Conservation (phyloP, 2,888 invertebrate species). For the Synanthedon vespiformis region DNA sequence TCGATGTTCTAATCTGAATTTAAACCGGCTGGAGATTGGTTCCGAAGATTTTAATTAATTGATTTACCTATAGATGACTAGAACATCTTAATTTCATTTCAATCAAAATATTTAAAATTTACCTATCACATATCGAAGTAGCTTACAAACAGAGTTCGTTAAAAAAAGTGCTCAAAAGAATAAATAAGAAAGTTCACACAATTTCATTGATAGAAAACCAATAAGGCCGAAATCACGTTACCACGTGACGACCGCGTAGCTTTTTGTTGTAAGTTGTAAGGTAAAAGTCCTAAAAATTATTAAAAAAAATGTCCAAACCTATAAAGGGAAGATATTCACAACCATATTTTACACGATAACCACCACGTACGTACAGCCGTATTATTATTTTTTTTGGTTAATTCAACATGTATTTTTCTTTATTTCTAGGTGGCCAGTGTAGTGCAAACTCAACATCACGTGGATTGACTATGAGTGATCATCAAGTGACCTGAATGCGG, state of each 20-base stretch:
- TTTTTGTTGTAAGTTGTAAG: neutral
- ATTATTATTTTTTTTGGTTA: neutral
- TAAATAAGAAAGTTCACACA: no score
- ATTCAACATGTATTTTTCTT: neutral
- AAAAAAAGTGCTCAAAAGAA: no score
- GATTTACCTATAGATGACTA: neutral
- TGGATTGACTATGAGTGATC: neutral
- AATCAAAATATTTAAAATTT: no score
- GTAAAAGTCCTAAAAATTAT: neutral
- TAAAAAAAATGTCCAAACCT: neutral
- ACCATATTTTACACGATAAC: neutral
- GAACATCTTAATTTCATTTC: no score
- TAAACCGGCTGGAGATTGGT: conserved; percentile 19
- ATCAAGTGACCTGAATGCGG: conserved; percentile 38
- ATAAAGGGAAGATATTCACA: neutral
- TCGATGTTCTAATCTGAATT: conserved; percentile 29
- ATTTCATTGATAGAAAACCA: no score
- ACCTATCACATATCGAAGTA: no score
- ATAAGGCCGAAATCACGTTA: no score
- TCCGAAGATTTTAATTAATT: conserved; percentile 6
- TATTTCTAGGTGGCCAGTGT: neutral
- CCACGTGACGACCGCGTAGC: no score
- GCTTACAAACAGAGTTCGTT: no score
- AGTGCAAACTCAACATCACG: neutral
- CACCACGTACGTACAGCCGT: neutral